phyloP scores from a whole-genome alignment of 2,113 vertebrate genomes.

The Leucosticte australis region DNA sequence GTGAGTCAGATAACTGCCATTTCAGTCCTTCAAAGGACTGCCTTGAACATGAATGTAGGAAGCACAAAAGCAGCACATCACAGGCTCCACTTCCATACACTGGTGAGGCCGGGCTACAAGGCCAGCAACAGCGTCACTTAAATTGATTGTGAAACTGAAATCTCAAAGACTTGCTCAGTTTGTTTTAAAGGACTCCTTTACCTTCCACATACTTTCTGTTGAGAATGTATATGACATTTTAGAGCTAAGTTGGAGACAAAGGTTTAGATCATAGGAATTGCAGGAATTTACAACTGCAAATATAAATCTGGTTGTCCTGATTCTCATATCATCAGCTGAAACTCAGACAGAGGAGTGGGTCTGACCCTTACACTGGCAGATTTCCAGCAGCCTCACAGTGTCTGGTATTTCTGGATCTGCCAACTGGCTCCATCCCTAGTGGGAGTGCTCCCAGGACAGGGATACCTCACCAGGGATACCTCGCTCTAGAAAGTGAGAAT shows the following conservation, averaged over 20 bases:
- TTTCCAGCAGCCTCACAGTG: background rate
- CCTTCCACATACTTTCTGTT: background rate
- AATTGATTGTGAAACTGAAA: background rate
- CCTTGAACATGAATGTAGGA: background rate
- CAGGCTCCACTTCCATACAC: background rate
- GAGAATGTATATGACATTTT: background rate
- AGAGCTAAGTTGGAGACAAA: background rate
- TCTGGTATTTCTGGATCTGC: background rate
- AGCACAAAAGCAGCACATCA: conserved; percentile 27
- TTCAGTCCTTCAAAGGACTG: background rate
- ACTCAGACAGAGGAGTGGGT: background rate
- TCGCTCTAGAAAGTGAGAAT: background rate
- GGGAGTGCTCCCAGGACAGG: background rate
- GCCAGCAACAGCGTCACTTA: background rate
- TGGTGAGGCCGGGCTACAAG: background rate
- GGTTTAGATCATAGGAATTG: background rate
- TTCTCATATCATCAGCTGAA: background rate
- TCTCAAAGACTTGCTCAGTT: background rate
- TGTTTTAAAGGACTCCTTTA: background rate
- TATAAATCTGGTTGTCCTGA: background rate
- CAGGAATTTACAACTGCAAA: background rate
- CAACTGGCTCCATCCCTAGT: background rate
- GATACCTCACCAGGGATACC: background rate
- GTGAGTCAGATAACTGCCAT: background rate
- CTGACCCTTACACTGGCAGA: background rate